Conservation (phyloP, 2,888 invertebrate species). For the Spatulosminthurus flaviceps region DNA sequence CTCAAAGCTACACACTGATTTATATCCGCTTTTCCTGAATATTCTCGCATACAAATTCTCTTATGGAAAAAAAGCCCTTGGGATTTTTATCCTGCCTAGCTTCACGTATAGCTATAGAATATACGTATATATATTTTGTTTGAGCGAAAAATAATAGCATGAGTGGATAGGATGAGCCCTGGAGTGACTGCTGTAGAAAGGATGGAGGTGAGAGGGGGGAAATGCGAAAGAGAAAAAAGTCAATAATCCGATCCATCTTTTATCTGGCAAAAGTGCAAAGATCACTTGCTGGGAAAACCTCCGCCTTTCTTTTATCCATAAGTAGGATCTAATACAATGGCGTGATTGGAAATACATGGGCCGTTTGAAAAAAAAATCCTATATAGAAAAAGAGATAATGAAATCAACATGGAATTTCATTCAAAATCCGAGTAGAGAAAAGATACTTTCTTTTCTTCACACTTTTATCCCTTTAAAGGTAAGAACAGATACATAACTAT, state of each 20-base stretch:
- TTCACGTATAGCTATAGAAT: neutral
- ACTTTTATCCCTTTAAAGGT: neutral
- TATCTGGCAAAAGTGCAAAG: conserved; percentile 46
- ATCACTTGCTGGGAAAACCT: neutral
- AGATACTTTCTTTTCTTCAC: neutral
- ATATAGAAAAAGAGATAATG: neutral
- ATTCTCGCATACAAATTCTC: neutral
- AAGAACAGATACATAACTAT: too few species aligned
- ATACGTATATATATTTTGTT: neutral
- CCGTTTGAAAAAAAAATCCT: too few species aligned
- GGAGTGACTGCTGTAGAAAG: neutral
- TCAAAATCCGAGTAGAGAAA: neutral
- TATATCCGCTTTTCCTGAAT: neutral
- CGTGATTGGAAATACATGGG: neutral
- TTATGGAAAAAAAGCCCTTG: neutral
- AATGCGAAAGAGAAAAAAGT: conserved; percentile 32
- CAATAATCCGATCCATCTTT: conserved; percentile 44
- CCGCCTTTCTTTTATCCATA: neutral
- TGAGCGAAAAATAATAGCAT: conserved; percentile 4
- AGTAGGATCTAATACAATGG: neutral
- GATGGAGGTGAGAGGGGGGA: neutral
- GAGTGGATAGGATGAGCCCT: neutral
- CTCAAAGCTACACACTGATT: neutral
- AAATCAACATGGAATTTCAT: neutral
- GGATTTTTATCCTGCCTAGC: too few species aligned